Evolutionary conservation across 2,888 invertebrate genomes (phyloP).

Genomic region (Panorpa germanica): DNA sequence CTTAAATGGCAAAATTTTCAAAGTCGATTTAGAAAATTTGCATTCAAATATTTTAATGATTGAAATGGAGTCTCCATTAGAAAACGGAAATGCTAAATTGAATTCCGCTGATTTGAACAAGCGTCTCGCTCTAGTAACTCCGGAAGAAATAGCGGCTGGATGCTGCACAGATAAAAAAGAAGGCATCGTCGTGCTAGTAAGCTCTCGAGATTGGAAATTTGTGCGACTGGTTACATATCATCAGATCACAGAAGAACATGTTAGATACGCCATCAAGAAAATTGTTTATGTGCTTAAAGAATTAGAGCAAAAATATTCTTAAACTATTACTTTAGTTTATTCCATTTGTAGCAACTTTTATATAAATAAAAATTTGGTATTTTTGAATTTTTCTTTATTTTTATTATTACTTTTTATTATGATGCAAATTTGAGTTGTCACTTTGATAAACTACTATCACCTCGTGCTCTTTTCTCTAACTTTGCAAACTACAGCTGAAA

Average conservation of each 20-base stretch:
- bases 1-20: constrained; percentile 35
- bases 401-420: too few relatives aligned
- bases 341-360: too few relatives aligned
- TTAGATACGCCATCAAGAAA: constrained; percentile 50
- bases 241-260: constrained; percentile 46
- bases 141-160: constrained; percentile 29
- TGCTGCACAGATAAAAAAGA: constrained; percentile 22
- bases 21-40: constrained; percentile 37
- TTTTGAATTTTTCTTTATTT: too few relatives aligned
- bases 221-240: constrained; percentile 52
- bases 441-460: too few relatives aligned
- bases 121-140: constrained; percentile 26
- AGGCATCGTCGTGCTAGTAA: constrained; percentile 35
- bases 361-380: too few relatives aligned
- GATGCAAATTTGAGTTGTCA: too few relatives aligned
- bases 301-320: constrained; percentile 22
- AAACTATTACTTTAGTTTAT: too few relatives aligned
- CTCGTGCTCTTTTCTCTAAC: too few relatives aligned
- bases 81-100: too few relatives aligned
- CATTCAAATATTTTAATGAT: constrained; percentile 64
- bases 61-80: constrained; percentile 28
- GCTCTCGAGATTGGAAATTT: constrained; percentile 34
- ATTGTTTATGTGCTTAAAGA: constrained; percentile 46
- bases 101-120: constrained; percentile 32
- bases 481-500: too few relatives aligned